These are phyloP conservation scores for Oreochromis tanganicae DNA, from an alignment of 2,113 vertebrate genomes.

Conservation along the genomic window DNA sequence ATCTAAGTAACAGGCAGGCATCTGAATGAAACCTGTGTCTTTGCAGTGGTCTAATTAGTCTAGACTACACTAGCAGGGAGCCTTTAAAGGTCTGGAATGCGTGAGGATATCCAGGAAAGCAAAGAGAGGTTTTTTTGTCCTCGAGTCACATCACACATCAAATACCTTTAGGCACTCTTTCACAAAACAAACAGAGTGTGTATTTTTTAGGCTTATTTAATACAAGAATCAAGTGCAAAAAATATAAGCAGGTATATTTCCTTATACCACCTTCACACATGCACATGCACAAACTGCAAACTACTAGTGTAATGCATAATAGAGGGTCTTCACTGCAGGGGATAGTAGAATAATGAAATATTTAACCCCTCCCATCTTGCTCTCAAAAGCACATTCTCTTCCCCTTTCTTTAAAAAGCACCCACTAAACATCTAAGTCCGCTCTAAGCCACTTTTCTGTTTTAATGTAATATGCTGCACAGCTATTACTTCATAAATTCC, in stretches of 20 bases:
- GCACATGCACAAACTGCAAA: background rate
- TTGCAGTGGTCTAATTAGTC: background rate
- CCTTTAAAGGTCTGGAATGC: background rate
- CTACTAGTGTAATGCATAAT: background rate
- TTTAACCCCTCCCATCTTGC: conserved; percentile 22
- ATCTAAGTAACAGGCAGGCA: background rate
- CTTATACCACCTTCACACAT: background rate
- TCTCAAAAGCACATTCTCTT: background rate
- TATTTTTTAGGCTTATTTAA: background rate
- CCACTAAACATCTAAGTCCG: background rate
- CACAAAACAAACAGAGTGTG: background rate
- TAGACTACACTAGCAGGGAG: background rate
- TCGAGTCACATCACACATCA: background rate
- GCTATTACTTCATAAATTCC: background rate
- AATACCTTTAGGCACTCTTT: background rate
- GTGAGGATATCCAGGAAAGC: background rate
- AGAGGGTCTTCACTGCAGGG: conserved; percentile 17
- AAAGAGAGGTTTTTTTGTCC: background rate
- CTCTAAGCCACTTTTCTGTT: background rate
- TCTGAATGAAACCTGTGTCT: background rate
- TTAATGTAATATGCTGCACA: background rate
- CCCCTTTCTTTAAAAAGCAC: background rate
- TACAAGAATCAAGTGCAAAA: background rate
- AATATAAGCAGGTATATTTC: background rate
- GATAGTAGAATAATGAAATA: conserved; percentile 29